Evolutionary conservation across 1,140 invertebrate species (phyloP).

Genomic region (Megalopta genalis): DNA sequence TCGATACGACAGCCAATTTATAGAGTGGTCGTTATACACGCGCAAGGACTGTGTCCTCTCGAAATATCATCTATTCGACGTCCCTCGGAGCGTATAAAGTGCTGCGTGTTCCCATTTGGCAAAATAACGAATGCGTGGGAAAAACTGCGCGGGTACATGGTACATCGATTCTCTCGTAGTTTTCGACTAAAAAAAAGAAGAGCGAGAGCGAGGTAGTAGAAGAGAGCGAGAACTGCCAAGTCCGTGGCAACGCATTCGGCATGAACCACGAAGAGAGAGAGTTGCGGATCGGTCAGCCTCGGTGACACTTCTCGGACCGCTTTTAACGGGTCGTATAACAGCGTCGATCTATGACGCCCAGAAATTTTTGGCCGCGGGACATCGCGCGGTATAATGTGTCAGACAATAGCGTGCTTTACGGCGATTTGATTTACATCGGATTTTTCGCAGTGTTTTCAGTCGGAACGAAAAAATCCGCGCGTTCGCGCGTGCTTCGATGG

Average conservation of each 20-base stretch:
- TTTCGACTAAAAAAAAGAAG: constrained; percentile 2
- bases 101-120: constrained; percentile 11
- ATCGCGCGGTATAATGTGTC: constrained; percentile 31
- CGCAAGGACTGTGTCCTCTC: neutral
- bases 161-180: constrained; percentile 18
- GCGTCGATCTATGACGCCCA: constrained; percentile 31
- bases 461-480: constrained; percentile 23
- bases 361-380: constrained; percentile 11
- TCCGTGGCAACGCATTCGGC: constrained; percentile 18
- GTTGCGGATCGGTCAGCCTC: too few species aligned
- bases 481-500: neutral
- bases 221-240: too few species aligned
- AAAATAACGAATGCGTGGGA: constrained; percentile 31
- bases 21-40: too few species aligned
- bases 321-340: constrained; percentile 35
- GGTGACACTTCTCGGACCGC: constrained; percentile 16
- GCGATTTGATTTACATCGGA: constrained; percentile 64
- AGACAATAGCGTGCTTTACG: constrained; percentile 58
- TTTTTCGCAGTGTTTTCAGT: constrained; percentile 47
- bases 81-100: constrained; percentile 7
- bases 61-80: neutral
- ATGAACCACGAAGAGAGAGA: neutral
- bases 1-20: too few species aligned
- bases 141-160: constrained; percentile 13
- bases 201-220: too few species aligned